Percentiles rank a stretch among this genome's conserved stretches.
These are phyloP conservation scores for Drosophila melanocephala DNA, from an alignment of 2,888 invertebrate species.

Conservation along the genomic window DNA sequence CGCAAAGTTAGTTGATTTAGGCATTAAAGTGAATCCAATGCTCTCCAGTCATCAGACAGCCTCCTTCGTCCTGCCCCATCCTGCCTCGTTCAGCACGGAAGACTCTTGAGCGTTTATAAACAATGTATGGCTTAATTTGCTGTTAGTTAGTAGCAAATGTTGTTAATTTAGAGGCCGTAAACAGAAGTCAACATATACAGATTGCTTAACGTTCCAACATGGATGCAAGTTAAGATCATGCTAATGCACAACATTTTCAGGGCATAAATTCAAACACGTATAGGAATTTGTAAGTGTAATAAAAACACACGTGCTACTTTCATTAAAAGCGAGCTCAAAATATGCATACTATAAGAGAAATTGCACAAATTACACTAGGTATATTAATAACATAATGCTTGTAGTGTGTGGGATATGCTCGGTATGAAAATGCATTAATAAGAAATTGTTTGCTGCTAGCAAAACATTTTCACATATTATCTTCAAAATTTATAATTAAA, in stretches of 20 bases:
- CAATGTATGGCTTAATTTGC: slow-evolving; percentile 81
- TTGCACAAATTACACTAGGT: background rate
- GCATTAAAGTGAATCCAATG: slow-evolving; percentile 74
- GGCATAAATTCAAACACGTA: background rate
- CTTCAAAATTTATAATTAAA: background rate
- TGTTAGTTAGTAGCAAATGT: slow-evolving; percentile 80
- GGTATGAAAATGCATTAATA: background rate
- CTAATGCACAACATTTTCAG: background rate
- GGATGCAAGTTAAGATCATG: slow-evolving; percentile 11
- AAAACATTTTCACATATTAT: background rate
- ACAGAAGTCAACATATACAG: slow-evolving; percentile 34
- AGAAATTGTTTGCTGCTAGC: background rate
- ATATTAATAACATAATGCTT: background rate
- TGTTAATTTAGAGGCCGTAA: slow-evolving; percentile 69
- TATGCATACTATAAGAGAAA: background rate
- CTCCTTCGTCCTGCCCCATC: background rate
- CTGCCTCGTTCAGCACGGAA: slow-evolving; percentile 4
- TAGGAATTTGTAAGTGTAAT: background rate
- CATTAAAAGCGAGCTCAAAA: background rate
- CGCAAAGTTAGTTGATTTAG: slow-evolving; percentile 81
- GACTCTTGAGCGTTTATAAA: slow-evolving; percentile 74
- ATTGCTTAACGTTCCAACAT: slow-evolving; percentile 10
- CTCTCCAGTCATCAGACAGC: slow-evolving; percentile 14
- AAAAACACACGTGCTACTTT: background rate
- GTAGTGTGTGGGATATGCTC: background rate